phyloP scores from a whole-genome alignment of 2,113 vertebrate genomes.

The Stercorarius parasiticus region DNA sequence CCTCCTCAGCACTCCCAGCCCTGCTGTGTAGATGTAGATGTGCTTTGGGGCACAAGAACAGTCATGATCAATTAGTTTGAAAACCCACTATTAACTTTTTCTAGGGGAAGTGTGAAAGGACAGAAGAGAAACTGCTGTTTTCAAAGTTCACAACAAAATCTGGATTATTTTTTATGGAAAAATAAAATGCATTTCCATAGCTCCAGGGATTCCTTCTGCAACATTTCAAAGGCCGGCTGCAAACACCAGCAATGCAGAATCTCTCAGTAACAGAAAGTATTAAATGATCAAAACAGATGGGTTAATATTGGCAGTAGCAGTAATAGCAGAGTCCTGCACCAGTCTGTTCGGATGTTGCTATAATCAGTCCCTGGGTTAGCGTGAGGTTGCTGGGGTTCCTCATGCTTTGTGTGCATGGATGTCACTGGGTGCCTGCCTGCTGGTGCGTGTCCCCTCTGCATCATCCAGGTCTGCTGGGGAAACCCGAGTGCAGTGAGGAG shows the following conservation, averaged over 20 bases:
- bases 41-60: neutral
- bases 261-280: neutral
- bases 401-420: neutral
- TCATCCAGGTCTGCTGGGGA: neutral
- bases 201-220: neutral
- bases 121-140: neutral
- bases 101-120: neutral
- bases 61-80: neutral
- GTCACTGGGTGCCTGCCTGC: neutral
- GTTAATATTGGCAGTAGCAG: neutral
- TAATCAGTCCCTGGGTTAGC: neutral
- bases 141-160: neutral
- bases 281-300: neutral
- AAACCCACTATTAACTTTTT: neutral
- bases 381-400: neutral
- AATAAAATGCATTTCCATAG: slow-evolving; percentile 20
- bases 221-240: neutral
- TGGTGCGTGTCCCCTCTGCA: neutral
- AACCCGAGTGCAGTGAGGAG: accelerated
- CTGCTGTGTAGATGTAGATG: neutral
- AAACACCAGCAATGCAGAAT: neutral
- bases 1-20: neutral
- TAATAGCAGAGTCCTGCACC: neutral
- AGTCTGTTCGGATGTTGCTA: neutral
- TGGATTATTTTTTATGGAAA: neutral